Conservation (phyloP, 2,888 invertebrate species). For the Cordilura impudica region DNA sequence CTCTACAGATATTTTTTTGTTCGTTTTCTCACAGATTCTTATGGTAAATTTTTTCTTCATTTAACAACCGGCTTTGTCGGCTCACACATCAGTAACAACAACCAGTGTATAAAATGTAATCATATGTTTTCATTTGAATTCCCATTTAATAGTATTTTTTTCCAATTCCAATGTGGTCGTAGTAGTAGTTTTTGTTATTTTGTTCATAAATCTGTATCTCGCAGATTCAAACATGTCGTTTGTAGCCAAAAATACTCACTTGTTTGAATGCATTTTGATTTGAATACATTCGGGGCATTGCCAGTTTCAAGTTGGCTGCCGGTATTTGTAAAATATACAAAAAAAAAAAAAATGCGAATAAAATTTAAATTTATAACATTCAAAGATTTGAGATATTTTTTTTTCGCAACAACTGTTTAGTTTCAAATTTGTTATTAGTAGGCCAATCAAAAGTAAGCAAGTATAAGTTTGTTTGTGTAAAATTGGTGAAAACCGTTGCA, state of each 20-base stretch:
- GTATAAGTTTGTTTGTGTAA: too few relatives aligned
- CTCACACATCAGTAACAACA: constrained; percentile 6
- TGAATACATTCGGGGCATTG: not conserved
- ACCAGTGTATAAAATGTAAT: constrained; percentile 6
- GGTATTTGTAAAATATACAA: too few relatives aligned
- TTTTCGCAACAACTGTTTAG: too few relatives aligned
- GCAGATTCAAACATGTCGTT: constrained; percentile 24
- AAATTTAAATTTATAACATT: too few relatives aligned
- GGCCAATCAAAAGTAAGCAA: too few relatives aligned
- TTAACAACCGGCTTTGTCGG: constrained; percentile 42
- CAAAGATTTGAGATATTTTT: too few relatives aligned
- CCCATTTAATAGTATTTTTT: constrained; percentile 44
- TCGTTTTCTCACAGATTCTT: not conserved
- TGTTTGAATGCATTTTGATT: constrained; percentile 40
- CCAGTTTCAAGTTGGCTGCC: not conserved
- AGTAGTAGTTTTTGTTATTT: not conserved
- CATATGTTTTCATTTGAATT: constrained; percentile 46
- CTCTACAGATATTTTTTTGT: not conserved
- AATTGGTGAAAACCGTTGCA: too few relatives aligned
- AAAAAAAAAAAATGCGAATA: too few relatives aligned
- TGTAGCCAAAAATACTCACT: constrained; percentile 20
- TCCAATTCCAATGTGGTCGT: constrained; percentile 13
- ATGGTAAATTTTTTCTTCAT: not conserved
- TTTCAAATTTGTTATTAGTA: too few relatives aligned
- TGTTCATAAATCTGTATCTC: not conserved